A percentile compares a stretch with the other conserved stretches of the same genome.
phyloP scores from a whole-genome alignment of 2,113 vertebrate species.

The Phalacrocorax pelagicus region DNA sequence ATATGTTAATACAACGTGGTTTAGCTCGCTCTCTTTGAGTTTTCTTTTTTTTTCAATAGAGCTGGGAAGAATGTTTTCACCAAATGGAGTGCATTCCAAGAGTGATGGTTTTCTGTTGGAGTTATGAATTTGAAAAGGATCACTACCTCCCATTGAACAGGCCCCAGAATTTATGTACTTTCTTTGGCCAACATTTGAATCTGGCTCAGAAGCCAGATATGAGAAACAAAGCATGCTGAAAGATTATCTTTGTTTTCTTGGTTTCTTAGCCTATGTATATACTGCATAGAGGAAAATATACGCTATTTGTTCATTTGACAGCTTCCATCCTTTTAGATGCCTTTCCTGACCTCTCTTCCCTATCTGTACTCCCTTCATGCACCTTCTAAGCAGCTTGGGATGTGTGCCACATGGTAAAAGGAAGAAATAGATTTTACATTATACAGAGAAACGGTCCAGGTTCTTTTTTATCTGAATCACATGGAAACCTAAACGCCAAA shows the following conservation, averaged over 20 bases:
- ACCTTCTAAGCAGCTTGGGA: constrained; percentile 8
- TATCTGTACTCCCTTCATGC: background rate
- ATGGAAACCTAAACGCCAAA: background rate
- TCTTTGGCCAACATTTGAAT: constrained; percentile 35
- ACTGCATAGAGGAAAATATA: background rate
- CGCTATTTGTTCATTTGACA: constrained; percentile 33
- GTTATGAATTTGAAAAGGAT: constrained; percentile 39
- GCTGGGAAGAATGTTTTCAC: constrained; percentile 16
- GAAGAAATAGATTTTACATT: background rate
- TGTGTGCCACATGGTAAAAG: background rate
- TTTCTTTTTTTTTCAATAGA: background rate
- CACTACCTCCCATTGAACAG: constrained; percentile 36
- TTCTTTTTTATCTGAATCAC: background rate
- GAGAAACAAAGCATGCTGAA: constrained; percentile 14
- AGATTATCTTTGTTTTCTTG: constrained; percentile 5
- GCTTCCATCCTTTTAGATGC: background rate
- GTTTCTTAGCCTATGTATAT: background rate
- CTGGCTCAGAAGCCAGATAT: constrained; percentile 27
- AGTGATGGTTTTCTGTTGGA: constrained; percentile 30
- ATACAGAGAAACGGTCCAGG: background rate
- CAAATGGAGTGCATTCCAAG: constrained; percentile 7
- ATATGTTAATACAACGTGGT: background rate
- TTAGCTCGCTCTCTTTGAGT: background rate
- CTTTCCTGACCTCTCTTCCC: constrained; percentile 7
- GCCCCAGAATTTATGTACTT: constrained; percentile 56